phyloP scores from a whole-genome alignment of 2,113 vertebrate genomes.

The Calonectris borealis region DNA sequence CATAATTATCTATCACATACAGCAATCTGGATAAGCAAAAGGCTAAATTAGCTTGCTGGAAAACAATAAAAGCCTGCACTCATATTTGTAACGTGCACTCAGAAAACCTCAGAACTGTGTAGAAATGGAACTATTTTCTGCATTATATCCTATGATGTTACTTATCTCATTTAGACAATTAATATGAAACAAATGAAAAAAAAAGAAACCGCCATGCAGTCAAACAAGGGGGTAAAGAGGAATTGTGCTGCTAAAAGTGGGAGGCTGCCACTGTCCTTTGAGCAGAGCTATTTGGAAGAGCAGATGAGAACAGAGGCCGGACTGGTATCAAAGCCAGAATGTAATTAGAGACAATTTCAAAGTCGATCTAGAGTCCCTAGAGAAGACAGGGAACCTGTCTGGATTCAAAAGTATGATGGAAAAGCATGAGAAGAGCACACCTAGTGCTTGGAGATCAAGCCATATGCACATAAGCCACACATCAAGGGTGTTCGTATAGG shows the following conservation, averaged over 20 bases:
- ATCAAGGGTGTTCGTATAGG: neutral
- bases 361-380: neutral
- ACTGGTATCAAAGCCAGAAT: neutral
- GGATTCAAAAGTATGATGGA: neutral
- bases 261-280: neutral
- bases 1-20: neutral
- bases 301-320: neutral
- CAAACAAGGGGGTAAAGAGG: neutral
- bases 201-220: neutral
- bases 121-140: neutral
- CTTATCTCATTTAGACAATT: neutral
- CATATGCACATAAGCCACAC: neutral
- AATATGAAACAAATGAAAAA: neutral
- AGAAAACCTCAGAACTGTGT: neutral
- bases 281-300: neutral
- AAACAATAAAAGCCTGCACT: neutral
- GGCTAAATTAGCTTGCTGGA: neutral
- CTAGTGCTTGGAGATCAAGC: neutral
- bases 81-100: neutral
- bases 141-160: neutral
- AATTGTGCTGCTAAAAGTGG: neutral
- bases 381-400: neutral
- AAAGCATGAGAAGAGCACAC: neutral
- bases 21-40: neutral
- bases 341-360: neutral